Conservation (phyloP, 2,797 vertebrate species). For the Emydoidea blandingii region DNA sequence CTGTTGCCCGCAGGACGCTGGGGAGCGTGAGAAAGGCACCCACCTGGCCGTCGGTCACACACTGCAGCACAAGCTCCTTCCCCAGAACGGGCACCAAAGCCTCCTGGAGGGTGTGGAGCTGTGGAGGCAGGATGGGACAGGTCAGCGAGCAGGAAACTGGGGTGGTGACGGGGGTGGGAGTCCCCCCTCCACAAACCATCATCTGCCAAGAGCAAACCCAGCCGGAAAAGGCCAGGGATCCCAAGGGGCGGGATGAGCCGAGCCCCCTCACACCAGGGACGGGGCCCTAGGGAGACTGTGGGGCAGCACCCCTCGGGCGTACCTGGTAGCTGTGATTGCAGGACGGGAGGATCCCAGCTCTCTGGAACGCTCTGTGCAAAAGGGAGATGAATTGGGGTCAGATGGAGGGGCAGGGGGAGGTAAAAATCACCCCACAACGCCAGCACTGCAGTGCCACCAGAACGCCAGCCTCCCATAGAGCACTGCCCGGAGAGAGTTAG, state of each 20-base stretch:
- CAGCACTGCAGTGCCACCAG: background rate
- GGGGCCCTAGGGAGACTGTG: background rate
- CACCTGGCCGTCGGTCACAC: slow-evolving; percentile 77
- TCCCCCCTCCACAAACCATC: background rate
- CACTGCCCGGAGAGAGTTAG: no score
- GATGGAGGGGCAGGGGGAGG: no score
- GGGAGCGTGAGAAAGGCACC: background rate
- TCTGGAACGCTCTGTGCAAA: slow-evolving; percentile 69
- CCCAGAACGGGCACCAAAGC: slow-evolving; percentile 75
- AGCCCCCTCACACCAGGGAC: background rate
- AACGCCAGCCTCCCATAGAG: background rate
- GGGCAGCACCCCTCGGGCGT: background rate
- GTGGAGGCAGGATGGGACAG: background rate
- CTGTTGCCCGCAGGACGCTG: background rate
- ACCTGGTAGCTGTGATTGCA: slow-evolving; percentile 80
- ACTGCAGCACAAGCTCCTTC: slow-evolving; percentile 75
- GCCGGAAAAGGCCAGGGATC: no score
- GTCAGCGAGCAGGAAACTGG: background rate
- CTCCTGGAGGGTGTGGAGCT: background rate
- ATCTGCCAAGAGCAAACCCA: background rate
- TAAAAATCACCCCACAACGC: background rate
- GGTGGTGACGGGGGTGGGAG: background rate
- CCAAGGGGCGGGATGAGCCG: no score
- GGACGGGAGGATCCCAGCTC: slow-evolving; percentile 75
- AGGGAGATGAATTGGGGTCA: background rate